Percentiles rank a stretch among this genome's conserved stretches.
phyloP scores from a whole-genome alignment of 1,140 invertebrate species.

The Danaus melanippus region DNA sequence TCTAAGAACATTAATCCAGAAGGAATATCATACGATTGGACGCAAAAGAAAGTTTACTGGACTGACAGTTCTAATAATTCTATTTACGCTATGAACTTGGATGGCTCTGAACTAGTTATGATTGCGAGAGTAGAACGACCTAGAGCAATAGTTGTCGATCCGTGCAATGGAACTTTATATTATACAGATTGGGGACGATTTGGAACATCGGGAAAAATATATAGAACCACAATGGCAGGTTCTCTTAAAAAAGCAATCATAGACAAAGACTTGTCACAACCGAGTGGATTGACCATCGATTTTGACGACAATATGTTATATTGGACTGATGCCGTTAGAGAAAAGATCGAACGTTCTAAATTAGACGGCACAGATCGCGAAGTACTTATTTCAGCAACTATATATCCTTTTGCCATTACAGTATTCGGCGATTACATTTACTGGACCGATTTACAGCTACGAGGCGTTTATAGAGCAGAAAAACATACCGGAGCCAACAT shows the following conservation, averaged over 20 bases:
- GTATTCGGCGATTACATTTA: conserved; percentile 95
- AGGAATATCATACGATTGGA: conserved; percentile 98
- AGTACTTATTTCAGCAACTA: conserved; percentile 89
- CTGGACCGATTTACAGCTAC: conserved; percentile 96
- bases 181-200: conserved; percentile 96
- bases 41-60: conserved; percentile 97
- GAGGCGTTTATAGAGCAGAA: conserved; percentile 96
- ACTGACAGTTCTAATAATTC: conserved; percentile 95
- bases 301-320: conserved; percentile 96
- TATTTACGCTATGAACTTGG: conserved; percentile 95
- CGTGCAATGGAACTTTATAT: conserved; percentile 94
- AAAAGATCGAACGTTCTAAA: conserved; percentile 96
- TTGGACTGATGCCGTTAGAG: conserved; percentile 97
- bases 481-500: conserved; percentile 97
- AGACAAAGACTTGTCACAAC: conserved; percentile 92
- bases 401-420: conserved; percentile 97
- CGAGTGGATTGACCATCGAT: conserved; percentile 96
- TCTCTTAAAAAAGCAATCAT: conserved; percentile 92
- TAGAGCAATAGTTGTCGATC: conserved; percentile 95
- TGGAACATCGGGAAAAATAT: conserved; percentile 94
- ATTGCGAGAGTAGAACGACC: conserved; percentile 94
- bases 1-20: conserved; percentile 92
- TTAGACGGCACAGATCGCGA: conserved; percentile 87
- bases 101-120: conserved; percentile 91
- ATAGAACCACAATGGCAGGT: conserved; percentile 96